Base-by-base conservation (phyloP, 2,797 vertebrate genomes). In the Sus cebifrons region DNA sequence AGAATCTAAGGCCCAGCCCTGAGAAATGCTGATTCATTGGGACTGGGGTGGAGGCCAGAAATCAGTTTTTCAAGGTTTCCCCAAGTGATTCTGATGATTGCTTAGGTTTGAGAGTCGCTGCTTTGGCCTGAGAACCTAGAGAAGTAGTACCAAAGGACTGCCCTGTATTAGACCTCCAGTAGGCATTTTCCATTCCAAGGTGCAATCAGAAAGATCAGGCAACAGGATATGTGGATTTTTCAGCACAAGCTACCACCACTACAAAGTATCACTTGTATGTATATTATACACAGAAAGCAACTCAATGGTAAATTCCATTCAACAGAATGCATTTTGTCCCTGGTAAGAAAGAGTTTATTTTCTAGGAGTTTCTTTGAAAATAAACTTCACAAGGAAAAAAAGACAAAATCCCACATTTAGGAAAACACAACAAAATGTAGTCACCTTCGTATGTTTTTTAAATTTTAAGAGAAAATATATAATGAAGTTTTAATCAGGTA, bases 401-500 rank as follows among this genome's bases (percentile, higher is more conserved):
- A 36, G 36, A 49, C 1, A 73, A 71, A 75, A 56, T 17, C 60
- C 17, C 17, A 21, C n/a, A 13, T 91, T 85, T 95, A 92, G 60
- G 73, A 89, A 90, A 73, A 60, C 40, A 17, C 23, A 82, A 58
- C 49, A 89, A 94, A 95, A 75, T 67, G 11, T 40, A 64, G 56
- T 95, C 49, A 91, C n/a, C 23, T 93, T 89, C 95, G 49, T 58
- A 29, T 86, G 18, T 49, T 74, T 96, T 96, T 84, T 75, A 83
- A 79, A 70, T 94, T 64, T 81, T 92, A 94, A 96, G 91, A 97
- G 70, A 96, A 95, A 75, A 74, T 58, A 83, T 83, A 49, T 81
- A 74, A 70, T 90, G 91, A 77, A 78, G 15, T 96, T 96, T 95
- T 83, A 96, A 82, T 89, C 67, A 85, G 27, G 23, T 88, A 20